Evolutionary conservation across 2,797 vertebrate species (phyloP).

Genomic region (Cossypha polioptera): DNA sequence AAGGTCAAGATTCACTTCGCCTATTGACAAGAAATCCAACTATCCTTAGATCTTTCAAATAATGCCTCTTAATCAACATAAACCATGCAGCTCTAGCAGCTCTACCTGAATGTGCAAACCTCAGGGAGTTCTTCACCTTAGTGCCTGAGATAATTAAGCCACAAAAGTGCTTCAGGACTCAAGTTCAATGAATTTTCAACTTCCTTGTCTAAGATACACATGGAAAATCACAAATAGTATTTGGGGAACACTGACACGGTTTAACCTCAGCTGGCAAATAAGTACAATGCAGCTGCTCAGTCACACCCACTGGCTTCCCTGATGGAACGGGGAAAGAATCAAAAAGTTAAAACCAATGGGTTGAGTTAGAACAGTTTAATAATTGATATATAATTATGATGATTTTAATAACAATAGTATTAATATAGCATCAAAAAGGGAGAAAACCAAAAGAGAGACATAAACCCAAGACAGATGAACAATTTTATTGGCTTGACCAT

Average conservation of each 20-base stretch:
- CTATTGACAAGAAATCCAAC: not conserved
- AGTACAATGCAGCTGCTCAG: not conserved
- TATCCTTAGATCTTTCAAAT: not conserved
- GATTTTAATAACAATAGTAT: not conserved
- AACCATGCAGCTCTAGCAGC: not conserved
- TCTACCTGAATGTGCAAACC: not conserved
- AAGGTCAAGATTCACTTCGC: not conserved
- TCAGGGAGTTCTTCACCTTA: not conserved
- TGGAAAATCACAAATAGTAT: not conserved
- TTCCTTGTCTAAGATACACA: not conserved
- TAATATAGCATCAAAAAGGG: not conserved
- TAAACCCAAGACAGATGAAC: not conserved
- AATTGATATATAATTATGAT: not conserved
- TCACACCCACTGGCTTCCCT: not conserved
- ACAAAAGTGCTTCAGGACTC: not conserved
- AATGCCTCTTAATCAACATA: not conserved
- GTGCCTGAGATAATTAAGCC: not conserved
- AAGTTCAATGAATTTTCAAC: not conserved
- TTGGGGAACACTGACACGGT: not conserved
- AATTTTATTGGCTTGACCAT: not conserved
- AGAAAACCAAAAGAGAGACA: not conserved
- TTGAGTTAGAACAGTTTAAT: not conserved
- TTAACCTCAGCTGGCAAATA: not conserved
- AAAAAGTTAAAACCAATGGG: not conserved
- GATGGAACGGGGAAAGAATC: not conserved